Evolutionary conservation across 1,140 invertebrate species (phyloP).

Genomic region (Eumaeus atala): DNA sequence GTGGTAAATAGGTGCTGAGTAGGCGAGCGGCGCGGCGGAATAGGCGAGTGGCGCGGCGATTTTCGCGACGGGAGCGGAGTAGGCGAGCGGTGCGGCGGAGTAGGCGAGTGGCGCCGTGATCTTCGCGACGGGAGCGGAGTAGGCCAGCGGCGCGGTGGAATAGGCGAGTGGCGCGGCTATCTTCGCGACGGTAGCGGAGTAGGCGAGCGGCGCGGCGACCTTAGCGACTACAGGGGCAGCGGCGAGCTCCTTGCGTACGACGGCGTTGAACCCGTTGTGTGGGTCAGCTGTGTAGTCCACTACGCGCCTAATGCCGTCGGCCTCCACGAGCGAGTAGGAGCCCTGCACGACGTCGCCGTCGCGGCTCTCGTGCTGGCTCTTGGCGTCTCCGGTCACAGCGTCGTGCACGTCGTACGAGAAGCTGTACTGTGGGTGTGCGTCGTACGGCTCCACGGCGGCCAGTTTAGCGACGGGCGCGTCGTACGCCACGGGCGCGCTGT

Average conservation of each 20-base stretch:
- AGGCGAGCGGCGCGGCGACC: conserved; percentile 24
- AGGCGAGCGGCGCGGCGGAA: conserved; percentile 48
- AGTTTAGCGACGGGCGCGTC: conserved; percentile 26
- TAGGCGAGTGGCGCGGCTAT: conserved; percentile 49
- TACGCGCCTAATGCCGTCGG: conserved; percentile 78
- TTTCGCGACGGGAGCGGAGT: too few species aligned
- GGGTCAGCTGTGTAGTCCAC: conserved; percentile 78
- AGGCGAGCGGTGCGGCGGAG: too few species aligned
- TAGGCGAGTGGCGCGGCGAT: conserved; percentile 49
- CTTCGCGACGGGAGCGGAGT: too few species aligned
- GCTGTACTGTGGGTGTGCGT: conserved; percentile 76
- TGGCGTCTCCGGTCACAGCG: conserved; percentile 77
- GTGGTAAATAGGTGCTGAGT: conserved; percentile 34
- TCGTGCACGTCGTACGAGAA: conserved; percentile 79
- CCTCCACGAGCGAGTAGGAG: conserved; percentile 77
- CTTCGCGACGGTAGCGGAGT: neutral
- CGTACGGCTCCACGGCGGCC: conserved; percentile 35
- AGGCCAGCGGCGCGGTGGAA: conserved; percentile 52
- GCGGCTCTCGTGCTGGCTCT: conserved; percentile 78
- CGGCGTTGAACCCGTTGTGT: conserved; percentile 73
- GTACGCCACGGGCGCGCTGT: conserved; percentile 27
- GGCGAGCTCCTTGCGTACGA: conserved; percentile 52
- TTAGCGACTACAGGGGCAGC: conserved; percentile 29
- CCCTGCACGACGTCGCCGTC: conserved; percentile 78
- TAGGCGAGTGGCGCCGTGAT: too few species aligned